Evolutionary conservation across 2,888 invertebrate genomes (phyloP), one percentile per base, ranked within the genome.

Genomic region (Caenorhabditis panamensis): DNA sequence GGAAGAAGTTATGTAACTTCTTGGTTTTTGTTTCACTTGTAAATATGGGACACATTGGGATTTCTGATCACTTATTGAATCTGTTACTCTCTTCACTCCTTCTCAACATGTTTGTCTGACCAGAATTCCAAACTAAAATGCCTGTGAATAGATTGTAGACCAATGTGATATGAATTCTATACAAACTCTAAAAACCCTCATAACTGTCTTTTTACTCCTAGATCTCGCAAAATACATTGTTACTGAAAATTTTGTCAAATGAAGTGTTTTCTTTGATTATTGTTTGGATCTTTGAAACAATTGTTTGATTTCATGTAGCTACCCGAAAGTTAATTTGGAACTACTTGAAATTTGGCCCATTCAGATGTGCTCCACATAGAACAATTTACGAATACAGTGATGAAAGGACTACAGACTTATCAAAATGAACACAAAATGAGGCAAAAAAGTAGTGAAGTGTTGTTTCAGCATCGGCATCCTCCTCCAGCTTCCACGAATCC

Each of bases 1-100:
- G 79, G 79, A 80, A 28, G 69, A 78, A 24, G 53, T 54, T 16
- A 0, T 44, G 2, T 69, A 31, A 68, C 31, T 31, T 31, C 9
- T 31, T 24, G 22, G 8, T 26, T 16, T 9, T 36, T 56, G n/a
- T 9, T 24, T 9, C n/a, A 13, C 5, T 41, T 41, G 41, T 41
- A 41, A 41, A 41, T 41, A 13, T 41, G 41, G 41, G 41, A 41
- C 2, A 11, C 13, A 11, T 13, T 13, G 41, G 41, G 41, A 6
- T 41, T 41, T 41, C 13, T 41, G 2, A 13, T 41, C 8, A 41
- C 2, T 41, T 41, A 13, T 11, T 41, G 41, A 41, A 31, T 9
- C 31, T 31, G 31, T 31, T 31, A 6, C 31, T 4, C 31, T 31
- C 31, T 31, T 31, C 31, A 6, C 31, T 31, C n/a, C n/a, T n/a